Conservation (phyloP, 2,888 invertebrate species). For the Lissonota sp. region DNA sequence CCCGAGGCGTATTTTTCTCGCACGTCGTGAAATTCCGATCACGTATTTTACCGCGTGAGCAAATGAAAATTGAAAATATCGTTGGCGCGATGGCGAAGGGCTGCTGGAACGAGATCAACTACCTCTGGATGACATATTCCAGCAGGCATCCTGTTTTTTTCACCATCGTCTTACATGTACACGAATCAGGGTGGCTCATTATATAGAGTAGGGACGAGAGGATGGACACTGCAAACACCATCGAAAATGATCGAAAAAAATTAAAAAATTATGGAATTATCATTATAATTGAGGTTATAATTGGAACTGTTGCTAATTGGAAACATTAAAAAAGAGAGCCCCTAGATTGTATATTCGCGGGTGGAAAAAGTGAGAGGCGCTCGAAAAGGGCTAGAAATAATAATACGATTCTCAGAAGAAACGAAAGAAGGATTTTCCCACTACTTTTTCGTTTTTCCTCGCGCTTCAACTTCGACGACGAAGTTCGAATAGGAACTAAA, state of each 20-base stretch:
- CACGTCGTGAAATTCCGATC: constrained; percentile 67
- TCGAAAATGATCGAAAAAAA: too few species aligned
- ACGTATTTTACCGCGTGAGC: constrained; percentile 70
- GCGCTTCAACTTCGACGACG: constrained; percentile 22
- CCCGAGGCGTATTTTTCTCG: constrained; percentile 41
- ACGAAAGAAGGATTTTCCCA: constrained; percentile 3
- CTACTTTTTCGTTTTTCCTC: constrained; percentile 19
- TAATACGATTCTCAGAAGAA: constrained; percentile 50
- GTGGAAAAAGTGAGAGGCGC: constrained; percentile 46
- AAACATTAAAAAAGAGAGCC: too few species aligned
- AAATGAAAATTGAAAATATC: constrained; percentile 75
- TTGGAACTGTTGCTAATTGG: too few species aligned
- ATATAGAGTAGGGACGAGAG: not conserved
- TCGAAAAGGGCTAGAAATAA: constrained; percentile 53
- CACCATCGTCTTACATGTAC: not conserved
- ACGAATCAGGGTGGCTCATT: not conserved
- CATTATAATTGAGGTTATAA: too few species aligned
- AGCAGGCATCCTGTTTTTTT: not conserved
- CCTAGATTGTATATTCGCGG: constrained; percentile 19
- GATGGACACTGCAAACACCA: not conserved
- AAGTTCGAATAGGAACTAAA: constrained; percentile 35
- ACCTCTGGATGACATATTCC: not conserved
- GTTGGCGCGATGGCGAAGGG: constrained; percentile 44
- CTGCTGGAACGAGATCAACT: constrained; percentile 2
- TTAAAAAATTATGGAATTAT: too few species aligned